Evolutionary conservation across 2,113 vertebrate species (phyloP).

Genomic region (Proterorhinus semilunaris): DNA sequence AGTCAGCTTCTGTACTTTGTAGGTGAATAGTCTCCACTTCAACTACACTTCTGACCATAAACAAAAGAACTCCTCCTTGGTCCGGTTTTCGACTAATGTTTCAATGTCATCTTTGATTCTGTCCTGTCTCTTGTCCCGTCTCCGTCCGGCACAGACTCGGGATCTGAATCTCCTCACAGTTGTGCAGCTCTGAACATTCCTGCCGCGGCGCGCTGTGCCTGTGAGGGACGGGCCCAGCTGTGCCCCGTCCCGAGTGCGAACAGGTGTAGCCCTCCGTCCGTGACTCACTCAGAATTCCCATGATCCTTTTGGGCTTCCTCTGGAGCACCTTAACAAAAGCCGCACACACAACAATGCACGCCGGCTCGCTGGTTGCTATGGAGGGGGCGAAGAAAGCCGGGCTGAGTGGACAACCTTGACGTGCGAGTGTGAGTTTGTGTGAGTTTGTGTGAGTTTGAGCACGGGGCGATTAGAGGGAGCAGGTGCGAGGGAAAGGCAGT

Average conservation of each 20-base stretch:
- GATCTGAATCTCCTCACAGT: not conserved
- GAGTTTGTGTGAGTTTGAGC: conserved; percentile 6
- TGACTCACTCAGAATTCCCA: conserved; percentile 59
- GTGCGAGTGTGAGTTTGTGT: too few species aligned
- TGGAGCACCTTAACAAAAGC: conserved; percentile 59
- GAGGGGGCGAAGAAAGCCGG: conserved; percentile 25
- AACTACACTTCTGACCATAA: too few species aligned
- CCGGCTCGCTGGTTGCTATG: conserved; percentile 60
- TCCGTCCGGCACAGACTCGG: too few species aligned
- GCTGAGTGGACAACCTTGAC: not conserved
- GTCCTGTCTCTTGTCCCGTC: too few species aligned
- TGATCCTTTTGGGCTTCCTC: conserved; percentile 51
- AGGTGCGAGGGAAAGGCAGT: conserved; percentile 46
- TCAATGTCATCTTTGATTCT: too few species aligned
- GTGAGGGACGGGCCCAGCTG: conserved; percentile 60
- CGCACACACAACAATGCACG: conserved; percentile 40
- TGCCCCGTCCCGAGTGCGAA: conserved; percentile 48
- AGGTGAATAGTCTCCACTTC: too few species aligned
- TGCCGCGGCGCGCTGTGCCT: too few species aligned
- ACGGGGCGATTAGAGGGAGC: conserved; percentile 22
- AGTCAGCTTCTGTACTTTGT: too few species aligned
- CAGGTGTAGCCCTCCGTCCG: conserved; percentile 53
- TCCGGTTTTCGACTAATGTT: too few species aligned
- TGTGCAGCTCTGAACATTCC: not conserved
- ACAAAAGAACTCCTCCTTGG: too few species aligned